Percentiles rank a stretch among this genome's conserved stretches.
Evolutionary conservation across 2,113 vertebrate species (phyloP).

Genomic region (Globicephala melas): DNA sequence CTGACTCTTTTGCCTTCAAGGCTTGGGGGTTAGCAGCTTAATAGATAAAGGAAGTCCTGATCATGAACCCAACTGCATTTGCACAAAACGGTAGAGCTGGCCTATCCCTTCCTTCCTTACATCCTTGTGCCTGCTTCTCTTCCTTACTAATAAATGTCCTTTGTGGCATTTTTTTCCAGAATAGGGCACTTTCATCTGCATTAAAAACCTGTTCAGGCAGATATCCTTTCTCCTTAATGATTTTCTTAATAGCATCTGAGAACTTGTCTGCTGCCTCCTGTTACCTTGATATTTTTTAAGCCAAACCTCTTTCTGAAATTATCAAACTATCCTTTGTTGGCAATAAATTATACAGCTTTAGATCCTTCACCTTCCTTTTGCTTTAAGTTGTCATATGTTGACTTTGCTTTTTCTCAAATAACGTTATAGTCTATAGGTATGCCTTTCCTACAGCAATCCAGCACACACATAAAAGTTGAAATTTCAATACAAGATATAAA

Average conservation of each 20-base stretch:
- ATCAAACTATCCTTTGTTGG: background rate
- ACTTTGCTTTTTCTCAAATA: background rate
- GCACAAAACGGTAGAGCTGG: background rate
- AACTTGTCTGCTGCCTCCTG: background rate
- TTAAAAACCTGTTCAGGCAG: background rate
- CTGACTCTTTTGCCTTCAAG: background rate
- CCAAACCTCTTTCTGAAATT: background rate
- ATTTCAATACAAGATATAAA: background rate
- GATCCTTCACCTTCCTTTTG: background rate
- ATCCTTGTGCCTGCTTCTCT: background rate
- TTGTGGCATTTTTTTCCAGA: background rate
- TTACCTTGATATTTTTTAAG: background rate
- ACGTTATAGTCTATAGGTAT: background rate
- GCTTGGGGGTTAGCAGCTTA: background rate
- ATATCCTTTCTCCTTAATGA: background rate
- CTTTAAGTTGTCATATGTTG: background rate
- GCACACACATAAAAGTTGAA: background rate
- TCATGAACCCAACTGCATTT: background rate
- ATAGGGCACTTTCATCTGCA: background rate
- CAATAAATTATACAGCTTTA: background rate
- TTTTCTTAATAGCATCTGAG: background rate
- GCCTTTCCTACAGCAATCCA: background rate
- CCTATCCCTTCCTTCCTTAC: background rate
- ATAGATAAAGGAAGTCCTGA: background rate
- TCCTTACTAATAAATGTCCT: background rate